Evolutionary conservation across 2,797 vertebrate species (phyloP), one percentile per base, ranked within the genome.

Genomic region (Schizopygopsis malacanthus): DNA sequence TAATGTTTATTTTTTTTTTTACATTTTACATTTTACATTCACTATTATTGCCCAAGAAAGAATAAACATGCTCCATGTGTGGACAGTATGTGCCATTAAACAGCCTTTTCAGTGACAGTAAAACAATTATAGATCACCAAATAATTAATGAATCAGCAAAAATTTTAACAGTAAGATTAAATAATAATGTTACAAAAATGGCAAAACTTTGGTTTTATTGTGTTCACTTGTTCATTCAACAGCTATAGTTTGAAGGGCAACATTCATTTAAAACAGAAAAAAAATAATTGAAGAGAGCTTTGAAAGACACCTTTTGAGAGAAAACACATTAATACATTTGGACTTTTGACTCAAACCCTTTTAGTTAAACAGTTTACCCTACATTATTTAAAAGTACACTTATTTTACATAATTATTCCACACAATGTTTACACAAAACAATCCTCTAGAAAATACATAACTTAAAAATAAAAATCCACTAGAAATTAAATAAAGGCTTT

Each of bases 341-440:
- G 22, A 79, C 37, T 79, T 78, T 37, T 2, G 8, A 75, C 16
- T 76, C 28, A 37, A 50, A 47, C 16, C 50, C 50, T 52, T 52
- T 75, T 11, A 33, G n/a, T 5, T 52, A 75, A 47, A 20, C 45
- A 6, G 20, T 79, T 56, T 43, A 15, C 15, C 13, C 54, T 33
- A 25, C 37, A 78, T 61, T 43, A 25, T 79, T 61, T 79, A 59
- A 83, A 83, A 83, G 16, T 83, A 25, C 11, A 72, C 4, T 43
- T 71, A 13, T 41, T 28, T 56, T 20, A 61, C n/a, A 83, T 59
- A 76, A 18, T n/a, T 18, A 52, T 76, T 39, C 20, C 59, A n/a
- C 20, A 33, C 28, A 65, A 4, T 39, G n/a, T 73, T 75, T 76
- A n/a, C 33, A n/a, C n/a, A 56, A 39, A 16, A 67, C 37, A 37